A percentile compares a stretch with the other conserved stretches of the same genome.
These are phyloP conservation scores for Pristionchus japonicus DNA, from an alignment of 2,888 invertebrate genomes.

Conservation along the genomic window DNA sequence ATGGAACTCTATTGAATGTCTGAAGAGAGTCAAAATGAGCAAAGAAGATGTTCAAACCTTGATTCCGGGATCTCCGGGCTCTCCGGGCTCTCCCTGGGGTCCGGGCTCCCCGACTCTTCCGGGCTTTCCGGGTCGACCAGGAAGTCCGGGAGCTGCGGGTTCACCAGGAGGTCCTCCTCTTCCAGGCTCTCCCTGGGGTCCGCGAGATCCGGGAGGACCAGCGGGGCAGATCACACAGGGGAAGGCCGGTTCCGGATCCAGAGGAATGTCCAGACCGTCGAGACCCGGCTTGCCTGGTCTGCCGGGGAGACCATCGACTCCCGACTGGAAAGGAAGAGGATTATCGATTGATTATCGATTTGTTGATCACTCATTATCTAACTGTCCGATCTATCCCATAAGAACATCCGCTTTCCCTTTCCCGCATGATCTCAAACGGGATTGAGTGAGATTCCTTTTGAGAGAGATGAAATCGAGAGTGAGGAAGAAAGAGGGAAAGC, in stretches of 20 bases:
- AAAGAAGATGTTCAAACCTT: too few species aligned
- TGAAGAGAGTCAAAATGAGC: too few species aligned
- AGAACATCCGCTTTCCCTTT: conserved; percentile 31
- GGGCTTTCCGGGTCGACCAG: conserved; percentile 71
- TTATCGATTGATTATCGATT: conserved; percentile 7
- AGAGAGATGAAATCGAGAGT: conserved; percentile 10
- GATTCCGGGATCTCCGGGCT: conserved; percentile 72
- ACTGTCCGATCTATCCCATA: neutral
- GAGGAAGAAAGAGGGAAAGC: neutral
- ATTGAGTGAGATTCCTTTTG: neutral
- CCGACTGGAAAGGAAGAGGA: conserved; percentile 47
- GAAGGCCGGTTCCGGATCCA: conserved; percentile 74
- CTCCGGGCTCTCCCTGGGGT: conserved; percentile 68
- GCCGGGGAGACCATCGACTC: conserved; percentile 63
- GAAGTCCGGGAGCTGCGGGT: conserved; percentile 68
- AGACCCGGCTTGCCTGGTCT: conserved; percentile 70
- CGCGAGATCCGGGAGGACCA: conserved; percentile 73
- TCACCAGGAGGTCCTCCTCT: conserved; percentile 68
- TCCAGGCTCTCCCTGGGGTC: conserved; percentile 73
- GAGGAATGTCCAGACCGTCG: conserved; percentile 73
- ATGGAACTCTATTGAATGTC: too few species aligned
- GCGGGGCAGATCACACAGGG: conserved; percentile 75
- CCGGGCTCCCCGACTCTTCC: conserved; percentile 73
- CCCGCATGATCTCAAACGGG: neutral
- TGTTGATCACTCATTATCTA: neutral